Conservation (phyloP, 1,140 invertebrate species). For the Papilio aristodemus region DNA sequence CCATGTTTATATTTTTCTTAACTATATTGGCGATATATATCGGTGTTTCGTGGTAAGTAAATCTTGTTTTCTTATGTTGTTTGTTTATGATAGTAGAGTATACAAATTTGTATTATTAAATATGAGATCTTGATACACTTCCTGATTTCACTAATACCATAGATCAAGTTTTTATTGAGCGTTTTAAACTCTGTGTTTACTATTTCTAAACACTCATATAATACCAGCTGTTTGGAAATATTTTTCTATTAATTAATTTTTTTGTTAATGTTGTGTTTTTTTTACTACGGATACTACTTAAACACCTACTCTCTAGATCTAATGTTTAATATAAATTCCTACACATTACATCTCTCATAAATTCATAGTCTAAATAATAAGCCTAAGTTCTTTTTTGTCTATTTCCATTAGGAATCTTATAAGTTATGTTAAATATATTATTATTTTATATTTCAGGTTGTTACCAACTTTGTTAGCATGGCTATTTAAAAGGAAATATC, state of each 20-base stretch:
- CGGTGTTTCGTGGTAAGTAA: constrained; percentile 73
- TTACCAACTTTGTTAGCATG: constrained; percentile 85
- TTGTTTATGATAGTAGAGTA: constrained; percentile 4
- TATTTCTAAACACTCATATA: too few relatives aligned
- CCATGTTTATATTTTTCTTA: constrained; percentile 61
- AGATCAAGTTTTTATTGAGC: not conserved
- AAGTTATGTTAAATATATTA: not conserved
- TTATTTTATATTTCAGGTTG: constrained; percentile 77
- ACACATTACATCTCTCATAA: too few relatives aligned
- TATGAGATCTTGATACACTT: not conserved
- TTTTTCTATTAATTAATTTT: too few relatives aligned
- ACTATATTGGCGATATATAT: constrained; percentile 68
- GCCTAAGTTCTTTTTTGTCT: not conserved
- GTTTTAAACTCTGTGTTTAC: not conserved
- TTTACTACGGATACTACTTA: too few relatives aligned
- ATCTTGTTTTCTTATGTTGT: constrained; percentile 50
- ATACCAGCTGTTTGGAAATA: too few relatives aligned
- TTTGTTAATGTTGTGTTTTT: too few relatives aligned
- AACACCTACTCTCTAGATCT: too few relatives aligned
- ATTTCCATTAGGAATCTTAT: not conserved
- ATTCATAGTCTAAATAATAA: too few relatives aligned
- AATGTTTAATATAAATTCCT: too few relatives aligned
- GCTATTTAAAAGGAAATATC: constrained; percentile 84
- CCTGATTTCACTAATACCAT: not conserved
- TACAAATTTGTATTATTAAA: not conserved